These are phyloP conservation scores for Ceratothoa steindachneri DNA, from an alignment of 2,888 invertebrate species.

Conservation along the genomic window DNA sequence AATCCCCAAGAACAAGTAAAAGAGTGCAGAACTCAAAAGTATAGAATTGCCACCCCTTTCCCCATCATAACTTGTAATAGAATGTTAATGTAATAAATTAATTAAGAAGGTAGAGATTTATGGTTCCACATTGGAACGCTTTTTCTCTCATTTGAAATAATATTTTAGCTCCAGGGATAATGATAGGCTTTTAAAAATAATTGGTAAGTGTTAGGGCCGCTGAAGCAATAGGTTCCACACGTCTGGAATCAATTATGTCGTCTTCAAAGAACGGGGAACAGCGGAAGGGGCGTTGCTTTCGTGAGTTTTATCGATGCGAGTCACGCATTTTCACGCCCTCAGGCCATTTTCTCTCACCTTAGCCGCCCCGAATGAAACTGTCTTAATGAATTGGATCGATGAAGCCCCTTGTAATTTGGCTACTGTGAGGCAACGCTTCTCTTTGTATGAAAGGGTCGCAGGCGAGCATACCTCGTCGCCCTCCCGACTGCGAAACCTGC, in stretches of 20 bases:
- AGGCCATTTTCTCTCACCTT: background rate
- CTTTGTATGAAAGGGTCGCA: background rate
- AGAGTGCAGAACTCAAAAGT: too few relatives aligned
- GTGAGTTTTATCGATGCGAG: background rate
- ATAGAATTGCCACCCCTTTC: too few relatives aligned
- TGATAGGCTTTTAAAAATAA: slow-evolving; percentile 13
- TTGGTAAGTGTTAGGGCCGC: background rate
- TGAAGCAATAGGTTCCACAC: background rate
- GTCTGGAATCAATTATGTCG: background rate
- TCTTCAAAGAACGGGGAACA: background rate
- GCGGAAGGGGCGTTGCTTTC: background rate
- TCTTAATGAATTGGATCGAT: background rate
- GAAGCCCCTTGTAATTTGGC: background rate
- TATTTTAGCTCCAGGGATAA: background rate
- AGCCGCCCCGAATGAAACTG: background rate
- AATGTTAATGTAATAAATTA: background rate
- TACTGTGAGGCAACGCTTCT: background rate
- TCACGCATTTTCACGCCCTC: slow-evolving; percentile 6
- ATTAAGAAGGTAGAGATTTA: background rate
- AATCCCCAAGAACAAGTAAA: too few relatives aligned
- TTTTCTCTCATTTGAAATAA: slow-evolving; percentile 7
- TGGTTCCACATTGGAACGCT: background rate
- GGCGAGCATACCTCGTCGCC: background rate
- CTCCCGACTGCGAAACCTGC: background rate
- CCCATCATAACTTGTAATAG: too few relatives aligned